Base-by-base conservation (phyloP, 2,888 invertebrate species). In the Saturnia pavonia region DNA sequence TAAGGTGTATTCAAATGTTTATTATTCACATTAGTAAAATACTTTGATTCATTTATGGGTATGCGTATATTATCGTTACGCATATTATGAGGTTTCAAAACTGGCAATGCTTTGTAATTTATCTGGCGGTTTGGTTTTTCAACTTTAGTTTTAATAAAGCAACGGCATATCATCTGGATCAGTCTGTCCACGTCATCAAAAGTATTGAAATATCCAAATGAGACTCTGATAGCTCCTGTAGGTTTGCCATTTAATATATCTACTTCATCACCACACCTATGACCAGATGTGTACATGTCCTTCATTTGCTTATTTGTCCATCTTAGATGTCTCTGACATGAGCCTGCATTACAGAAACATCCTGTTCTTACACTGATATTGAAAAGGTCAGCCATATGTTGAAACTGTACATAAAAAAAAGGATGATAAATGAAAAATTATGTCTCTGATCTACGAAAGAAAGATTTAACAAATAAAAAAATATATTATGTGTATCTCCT, bases 311-410 rank as follows among this genome's bases (percentile, higher is more conserved):
- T 92, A 69, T 96, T 95, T 0, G 95, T 94, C 12, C 98, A 91
- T 11, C 94, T 88, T 67, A 99, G 91, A 82, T 97, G 97, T 68
- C 96, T 92, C 85, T 98, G 97, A 85, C 99, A 99, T 1, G 99
- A 97, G 19, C 99, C 99, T 1, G 98, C 97, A 91, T 99, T 99
- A 88, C 99, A 99, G 86, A 99, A 98, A 86, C 99, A 99, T 0
- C 99, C 99, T 1, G 98, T 98, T 75, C 99, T 95, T 60, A 99
- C 87, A 77, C 96, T 96, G 69, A 99, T 96, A 78, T 96, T 96
- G 85, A 98, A 96, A 70, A 99, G 91, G 77, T 97, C 96, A 0
- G 98, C 97, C 94, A 99, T 96, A 82, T 98, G 97, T 81, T 97
- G 96, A 72, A 99, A 97, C 97, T 97, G 88, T 72, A 91, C 77